Evolutionary conservation across 2,888 invertebrate genomes (phyloP), one percentile per base, ranked within the genome.

Genomic region (Drosophila kokeensis): DNA sequence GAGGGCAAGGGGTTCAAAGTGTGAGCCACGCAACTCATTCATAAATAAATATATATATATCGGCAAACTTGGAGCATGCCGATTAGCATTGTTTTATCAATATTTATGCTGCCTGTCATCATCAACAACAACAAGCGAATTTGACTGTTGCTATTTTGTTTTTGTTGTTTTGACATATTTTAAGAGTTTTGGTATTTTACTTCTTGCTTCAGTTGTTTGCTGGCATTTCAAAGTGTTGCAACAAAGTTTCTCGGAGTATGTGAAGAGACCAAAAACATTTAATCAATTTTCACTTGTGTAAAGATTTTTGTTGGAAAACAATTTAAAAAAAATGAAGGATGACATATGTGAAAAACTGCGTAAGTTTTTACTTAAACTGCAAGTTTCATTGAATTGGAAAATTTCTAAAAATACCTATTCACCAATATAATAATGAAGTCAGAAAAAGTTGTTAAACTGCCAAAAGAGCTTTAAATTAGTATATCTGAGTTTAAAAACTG

Each of bases 81-180:
- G 87, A 83, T 90, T 82, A 84, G 65, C 54, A 71, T 91, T 91
- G 91, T 92, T 92, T 92, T 92, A 91, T 92, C 91, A 92, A 92
- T 92, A 92, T 89, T 85, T 91, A 91, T 91, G 91, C 77, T 68
- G 55, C 66, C 68, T 70, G 67, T 59, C 70, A 69, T 59, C 70
- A 72, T 66, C 57, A 60, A 59, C 50, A 64, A 57, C 54, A 65
- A 45, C 30, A 53, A 59, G 50, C 69, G 63, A 54, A 50, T 53
- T 54, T 70, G 49, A 55, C 72, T 88, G 77, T 79, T 85, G 79
- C 70, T 79, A 77, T 79, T 81, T 66, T 68, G 61, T 2, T 53
- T 3, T 53, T 21, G 15, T 45, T 45, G 24, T 45, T 45, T 78
- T 72, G 67, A 67, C 54, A 34, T 65, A 59, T 70, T 77, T 58